Base-by-base conservation (phyloP, 2,797 vertebrate genomes). In the Sebastes wilsoni region DNA sequence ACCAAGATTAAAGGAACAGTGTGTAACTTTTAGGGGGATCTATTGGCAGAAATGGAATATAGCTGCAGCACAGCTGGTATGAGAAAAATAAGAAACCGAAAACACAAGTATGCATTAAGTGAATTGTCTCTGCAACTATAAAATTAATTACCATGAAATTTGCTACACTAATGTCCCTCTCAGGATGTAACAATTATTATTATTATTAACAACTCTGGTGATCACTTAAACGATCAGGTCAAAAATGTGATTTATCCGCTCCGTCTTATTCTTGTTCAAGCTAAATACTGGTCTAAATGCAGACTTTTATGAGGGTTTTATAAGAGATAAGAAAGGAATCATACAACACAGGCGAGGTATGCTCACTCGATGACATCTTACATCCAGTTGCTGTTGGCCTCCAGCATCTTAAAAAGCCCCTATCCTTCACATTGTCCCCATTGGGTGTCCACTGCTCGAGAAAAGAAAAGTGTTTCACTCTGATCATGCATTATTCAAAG, bases 401-500 rank as follows among this genome's bases (percentile, higher is more conserved):
- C 59, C 66, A 69, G 79, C 38, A 27, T 83, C 58, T 71, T 66
- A 85, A 87, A 90, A 87, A 80, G 64, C 58, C 27, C 42, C 72
- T 91, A 72, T 66, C 60, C 69, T 67, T 60, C 66, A 62, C 68
- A 59, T 77, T 82, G 61, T 81, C 84, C 67, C 85, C 77, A 68
- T 18, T 8, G 55, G 75, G 73, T 77, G 67, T 82, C 68, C 62
- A 54, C 66, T 62, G 22, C 49, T 49, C 9, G 14, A 69, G 59
- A 80, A 66, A 80, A 66, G 60, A 80, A 77, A 78, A 86, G 74
- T 70, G 71, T 90, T 92, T 88, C 64, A 28, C 56, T 88, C 82
- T 62, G 18, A 82, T 87, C 87, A 92, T 95, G 18, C 83, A 94
- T 93, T 86, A 93, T 95, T 94, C 72, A 93, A 79, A 83, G 62